Percentiles rank a stretch among this genome's conserved stretches.
Conservation (phyloP, 2,888 invertebrate species). For the Hyalella azteca region DNA sequence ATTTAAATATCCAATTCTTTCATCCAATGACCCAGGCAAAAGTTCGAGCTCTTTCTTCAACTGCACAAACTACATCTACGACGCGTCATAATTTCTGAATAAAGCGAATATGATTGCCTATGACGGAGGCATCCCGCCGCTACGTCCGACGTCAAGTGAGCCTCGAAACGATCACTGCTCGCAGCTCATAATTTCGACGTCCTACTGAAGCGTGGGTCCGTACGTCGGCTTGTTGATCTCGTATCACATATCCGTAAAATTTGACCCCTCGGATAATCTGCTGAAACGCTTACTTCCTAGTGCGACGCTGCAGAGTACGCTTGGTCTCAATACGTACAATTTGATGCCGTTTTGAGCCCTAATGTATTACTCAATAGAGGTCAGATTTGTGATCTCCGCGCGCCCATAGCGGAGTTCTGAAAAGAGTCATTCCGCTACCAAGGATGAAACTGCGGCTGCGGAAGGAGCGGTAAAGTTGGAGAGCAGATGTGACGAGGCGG, state of each 20-base stretch:
- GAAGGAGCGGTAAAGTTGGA: constrained; percentile 29
- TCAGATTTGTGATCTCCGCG: neutral
- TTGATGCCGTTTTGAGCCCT: neutral
- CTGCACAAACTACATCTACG: too few species aligned
- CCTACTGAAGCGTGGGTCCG: neutral
- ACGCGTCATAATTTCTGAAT: too few species aligned
- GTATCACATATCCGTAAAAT: neutral
- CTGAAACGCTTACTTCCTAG: neutral
- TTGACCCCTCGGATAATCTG: neutral
- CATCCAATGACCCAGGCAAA: too few species aligned
- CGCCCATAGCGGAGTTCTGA: neutral
- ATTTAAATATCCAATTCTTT: too few species aligned
- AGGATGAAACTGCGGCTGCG: constrained; percentile 24
- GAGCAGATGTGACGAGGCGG: constrained; percentile 36
- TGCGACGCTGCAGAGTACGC: neutral
- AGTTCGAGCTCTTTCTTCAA: too few species aligned
- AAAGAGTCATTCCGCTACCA: constrained; percentile 32
- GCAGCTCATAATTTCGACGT: neutral
- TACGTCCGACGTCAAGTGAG: too few species aligned
- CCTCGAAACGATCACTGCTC: too few species aligned
- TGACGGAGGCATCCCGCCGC: too few species aligned
- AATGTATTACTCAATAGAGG: neutral
- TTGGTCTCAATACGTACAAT: neutral
- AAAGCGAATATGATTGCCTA: too few species aligned
- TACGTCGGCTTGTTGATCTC: neutral